Percentiles rank a stretch among this genome's conserved stretches.
phyloP scores from a whole-genome alignment of 2,888 invertebrate genomes.

The Cantharis nigra region DNA sequence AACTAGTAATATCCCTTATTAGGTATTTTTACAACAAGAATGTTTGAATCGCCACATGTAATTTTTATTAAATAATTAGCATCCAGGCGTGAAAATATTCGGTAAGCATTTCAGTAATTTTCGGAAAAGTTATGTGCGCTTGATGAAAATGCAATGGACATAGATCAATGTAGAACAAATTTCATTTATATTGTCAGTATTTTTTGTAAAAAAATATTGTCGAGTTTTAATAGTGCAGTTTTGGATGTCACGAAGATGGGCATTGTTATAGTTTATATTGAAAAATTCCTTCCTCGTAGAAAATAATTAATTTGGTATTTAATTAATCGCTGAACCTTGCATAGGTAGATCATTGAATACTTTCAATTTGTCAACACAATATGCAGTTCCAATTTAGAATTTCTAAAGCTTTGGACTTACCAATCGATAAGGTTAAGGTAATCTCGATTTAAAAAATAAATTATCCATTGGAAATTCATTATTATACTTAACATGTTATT shows the following conservation, averaged over 20 bases:
- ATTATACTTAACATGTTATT: no score
- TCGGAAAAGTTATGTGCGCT: neutral
- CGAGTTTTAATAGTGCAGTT: no score
- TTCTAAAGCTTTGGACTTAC: neutral
- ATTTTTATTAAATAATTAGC: neutral
- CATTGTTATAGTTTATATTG: neutral
- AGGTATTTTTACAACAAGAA: neutral
- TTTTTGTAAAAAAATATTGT: no score
- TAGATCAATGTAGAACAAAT: neutral
- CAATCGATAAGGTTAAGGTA: neutral
- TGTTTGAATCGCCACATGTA: neutral
- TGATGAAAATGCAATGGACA: neutral
- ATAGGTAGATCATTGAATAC: neutral
- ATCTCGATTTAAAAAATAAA: neutral
- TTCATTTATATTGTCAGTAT: no score
- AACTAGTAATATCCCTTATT: no score
- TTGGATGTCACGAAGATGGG: no score
- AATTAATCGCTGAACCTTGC: neutral
- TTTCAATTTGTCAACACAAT: neutral
- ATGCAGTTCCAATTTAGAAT: neutral
- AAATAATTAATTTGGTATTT: neutral
- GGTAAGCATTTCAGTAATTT: neutral
- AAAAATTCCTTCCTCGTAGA: neutral
- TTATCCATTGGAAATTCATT: no score
- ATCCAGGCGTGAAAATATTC: neutral